A percentile compares a stretch with the other conserved stretches of the same genome.
These are phyloP conservation scores for Maconellicoccus hirsutus DNA, from an alignment of 1,140 invertebrate species.

Conservation along the genomic window DNA sequence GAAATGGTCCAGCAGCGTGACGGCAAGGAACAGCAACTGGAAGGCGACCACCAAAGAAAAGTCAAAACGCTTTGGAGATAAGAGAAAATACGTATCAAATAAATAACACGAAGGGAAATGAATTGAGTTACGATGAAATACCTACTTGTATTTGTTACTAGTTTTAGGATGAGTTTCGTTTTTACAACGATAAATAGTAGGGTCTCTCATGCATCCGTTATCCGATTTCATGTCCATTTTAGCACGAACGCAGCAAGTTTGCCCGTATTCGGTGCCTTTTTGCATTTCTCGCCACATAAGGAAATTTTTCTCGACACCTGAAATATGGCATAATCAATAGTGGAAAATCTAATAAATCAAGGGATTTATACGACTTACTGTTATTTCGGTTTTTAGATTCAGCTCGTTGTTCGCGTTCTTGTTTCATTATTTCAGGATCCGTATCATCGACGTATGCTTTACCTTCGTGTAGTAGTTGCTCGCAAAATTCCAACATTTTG, in stretches of 20 bases:
- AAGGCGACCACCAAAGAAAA: no score
- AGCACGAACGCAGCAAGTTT: conserved; percentile 84
- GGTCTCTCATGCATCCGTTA: conserved; percentile 96
- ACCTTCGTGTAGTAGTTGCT: conserved; percentile 71
- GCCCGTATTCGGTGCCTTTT: conserved; percentile 61
- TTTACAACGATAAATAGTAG: conserved; percentile 99
- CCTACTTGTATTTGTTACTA: conserved; percentile 88
- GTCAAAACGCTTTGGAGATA: no score
- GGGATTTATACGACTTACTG: no score
- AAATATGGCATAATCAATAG: no score
- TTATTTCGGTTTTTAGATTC: conserved; percentile 81
- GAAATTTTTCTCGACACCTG: conserved; percentile 78
- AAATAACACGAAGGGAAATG: neutral
- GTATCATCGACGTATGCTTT: conserved; percentile 97
- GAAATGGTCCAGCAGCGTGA: no score
- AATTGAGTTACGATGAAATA: conserved; percentile 24
- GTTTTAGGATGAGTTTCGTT: conserved; percentile 84
- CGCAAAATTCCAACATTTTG: conserved; percentile 74
- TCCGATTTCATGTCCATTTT: conserved; percentile 95
- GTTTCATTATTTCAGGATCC: conserved; percentile 86
- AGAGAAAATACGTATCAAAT: conserved; percentile 31
- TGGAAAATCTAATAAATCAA: no score
- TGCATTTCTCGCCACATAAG: conserved; percentile 93
- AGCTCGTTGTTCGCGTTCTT: conserved; percentile 76
- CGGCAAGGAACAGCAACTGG: no score